Percentiles rank a stretch among this genome's conserved stretches.
Conservation (phyloP, 2,797 vertebrate species). For the Mormyrus hasselquistii region DNA sequence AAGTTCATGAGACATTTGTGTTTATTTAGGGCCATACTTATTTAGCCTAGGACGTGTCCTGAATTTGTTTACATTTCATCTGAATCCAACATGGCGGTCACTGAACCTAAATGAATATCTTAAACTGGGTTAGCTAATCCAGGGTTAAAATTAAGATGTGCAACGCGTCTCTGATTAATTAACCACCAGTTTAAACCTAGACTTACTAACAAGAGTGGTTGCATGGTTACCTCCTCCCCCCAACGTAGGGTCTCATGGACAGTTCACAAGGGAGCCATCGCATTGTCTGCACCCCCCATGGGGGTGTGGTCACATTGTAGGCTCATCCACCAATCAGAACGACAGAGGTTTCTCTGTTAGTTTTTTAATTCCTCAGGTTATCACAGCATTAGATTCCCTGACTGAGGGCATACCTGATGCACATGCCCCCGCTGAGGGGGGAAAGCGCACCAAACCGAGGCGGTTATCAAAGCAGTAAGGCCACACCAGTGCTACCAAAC, state of each 20-base stretch:
- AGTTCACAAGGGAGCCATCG: background rate
- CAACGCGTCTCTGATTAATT: too few relatives aligned
- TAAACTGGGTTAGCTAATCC: too few relatives aligned
- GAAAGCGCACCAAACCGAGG: background rate
- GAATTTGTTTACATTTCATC: too few relatives aligned
- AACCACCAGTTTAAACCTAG: too few relatives aligned
- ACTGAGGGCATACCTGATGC: background rate
- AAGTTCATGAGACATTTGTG: too few relatives aligned
- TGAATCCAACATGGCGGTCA: too few relatives aligned
- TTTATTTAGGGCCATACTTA: too few relatives aligned
- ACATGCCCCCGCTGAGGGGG: background rate
- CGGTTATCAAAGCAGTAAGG: background rate
- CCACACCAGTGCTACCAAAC: too few relatives aligned
- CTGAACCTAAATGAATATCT: too few relatives aligned
- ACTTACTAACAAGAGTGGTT: background rate
- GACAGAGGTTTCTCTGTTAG: background rate
- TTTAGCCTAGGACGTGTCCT: too few relatives aligned
- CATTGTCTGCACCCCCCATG: background rate
- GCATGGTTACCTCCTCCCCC: background rate
- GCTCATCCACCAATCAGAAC: background rate
- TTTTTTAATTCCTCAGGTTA: background rate
- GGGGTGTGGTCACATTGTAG: background rate
- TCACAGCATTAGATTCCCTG: background rate
- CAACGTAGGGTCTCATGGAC: background rate
- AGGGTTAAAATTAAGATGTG: too few relatives aligned